Evolutionary conservation across 2,888 invertebrate species (phyloP), one percentile per base, ranked within the genome.

Genomic region (Fabriciana adippe): DNA sequence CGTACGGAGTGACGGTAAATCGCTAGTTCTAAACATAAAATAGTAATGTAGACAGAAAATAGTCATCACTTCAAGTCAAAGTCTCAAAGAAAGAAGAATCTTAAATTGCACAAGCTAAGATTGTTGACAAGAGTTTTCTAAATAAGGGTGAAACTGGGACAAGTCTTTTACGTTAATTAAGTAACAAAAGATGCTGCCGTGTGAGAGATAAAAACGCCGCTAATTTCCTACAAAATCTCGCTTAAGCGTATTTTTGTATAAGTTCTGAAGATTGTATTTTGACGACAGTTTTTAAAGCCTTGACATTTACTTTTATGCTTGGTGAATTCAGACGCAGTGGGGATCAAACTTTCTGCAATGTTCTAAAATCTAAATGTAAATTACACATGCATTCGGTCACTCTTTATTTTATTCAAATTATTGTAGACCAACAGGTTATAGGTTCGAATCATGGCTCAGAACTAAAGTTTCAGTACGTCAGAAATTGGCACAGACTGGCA

Each of bases 151-250:
- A 41, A 61, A 61, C 51, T 61, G 31, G 61, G 51, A 61, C 61
- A 61, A 61, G 53, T 41, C 35, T 61, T 61, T 61, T 61, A 53
- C 41, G 18, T 61, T 61, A 61, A 61, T 61, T 61, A 61, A 61
- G 61, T 61, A 41, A 53, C 61, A 61, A 61, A 61, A 61, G 61
- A 61, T 53, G 50, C 61, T 61, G 21, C 61, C 61, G 61, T 61
- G 35, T 61, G 53, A 8, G 53, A 61, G 18, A 61, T 53, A 41
- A 61, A 41, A 59, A 59, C 48, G 26, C 6, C 11, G 15, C 53
- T 53, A 61, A 53, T 61, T 41, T 15, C 35, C 59, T 14, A 26
- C n/a, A 5, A 61, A 21, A 53, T 18, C 18, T 61, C 16, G 14
- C 35, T 13, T 35, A 41, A 61, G 61, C 31, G 13, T 18, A 15